Evolutionary conservation across 2,888 invertebrate species (phyloP), one percentile per base, ranked within the genome.

Genomic region (Thelaira solivaga): DNA sequence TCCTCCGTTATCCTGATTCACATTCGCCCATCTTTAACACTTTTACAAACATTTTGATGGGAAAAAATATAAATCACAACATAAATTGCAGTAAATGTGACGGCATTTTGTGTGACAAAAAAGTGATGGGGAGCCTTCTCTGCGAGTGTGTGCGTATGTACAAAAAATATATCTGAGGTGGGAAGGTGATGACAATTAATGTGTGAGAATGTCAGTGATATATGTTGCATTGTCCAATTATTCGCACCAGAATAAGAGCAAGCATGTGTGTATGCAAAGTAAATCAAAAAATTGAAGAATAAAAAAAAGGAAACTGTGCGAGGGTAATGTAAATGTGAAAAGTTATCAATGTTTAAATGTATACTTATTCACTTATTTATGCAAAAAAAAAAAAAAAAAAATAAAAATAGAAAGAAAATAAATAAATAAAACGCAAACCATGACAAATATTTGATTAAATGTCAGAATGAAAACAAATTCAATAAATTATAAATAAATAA

Each of bases 141-240:
- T n/a, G n/a, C n/a, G n/a, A n/a, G n/a, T n/a, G n/a, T n/a, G n/a
- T n/a, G n/a, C n/a, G n/a, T n/a, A n/a, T n/a, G n/a, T n/a, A n/a
- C n/a, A n/a, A n/a, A n/a, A n/a, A n/a, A n/a, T n/a, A n/a, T n/a
- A n/a, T n/a, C n/a, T n/a, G n/a, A n/a, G n/a, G n/a, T n/a, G n/a
- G n/a, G n/a, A n/a, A n/a, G n/a, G n/a, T n/a, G n/a, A n/a, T 53
- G 53, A 31, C 29, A 39, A 2, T 4, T 8, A 13, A 34, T 39
- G 39, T 64, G 39, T 39, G n/a, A 65, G 26, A 43, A 43, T 67
- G 31, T 57, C 62, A 55, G 18, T 69, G 69, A 47, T 72, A 55
- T 41, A 57, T 26, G 53, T 53, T 45, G 29, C 64, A 64, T 64
- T 64, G 72, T 72, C 72, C 72, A 72, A 72, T 64, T 72, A 72